phyloP scores from a whole-genome alignment of 2,113 vertebrate species.

The Procavia capensis region DNA sequence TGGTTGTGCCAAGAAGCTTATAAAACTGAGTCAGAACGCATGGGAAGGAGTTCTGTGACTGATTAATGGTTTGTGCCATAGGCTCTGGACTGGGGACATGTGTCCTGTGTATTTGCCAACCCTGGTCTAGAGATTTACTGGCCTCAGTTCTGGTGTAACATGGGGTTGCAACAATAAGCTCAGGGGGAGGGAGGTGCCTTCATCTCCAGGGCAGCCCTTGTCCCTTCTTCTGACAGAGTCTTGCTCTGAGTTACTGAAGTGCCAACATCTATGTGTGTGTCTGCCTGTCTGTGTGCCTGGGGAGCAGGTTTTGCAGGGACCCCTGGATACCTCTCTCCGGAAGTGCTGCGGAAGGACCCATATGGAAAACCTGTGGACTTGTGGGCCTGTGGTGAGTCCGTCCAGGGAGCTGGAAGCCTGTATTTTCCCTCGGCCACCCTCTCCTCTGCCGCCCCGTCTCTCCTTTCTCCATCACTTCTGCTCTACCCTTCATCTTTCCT shows the following conservation, averaged over 20 bases:
- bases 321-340: slow-evolving; percentile 91
- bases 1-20: neutral
- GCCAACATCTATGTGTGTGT: slow-evolving; percentile 63
- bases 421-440: fast-evolving
- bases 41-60: neutral
- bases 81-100: neutral
- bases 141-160: neutral
- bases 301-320: slow-evolving; percentile 90
- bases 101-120: neutral
- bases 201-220: slow-evolving; percentile 22
- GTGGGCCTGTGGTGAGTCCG: slow-evolving; percentile 95
- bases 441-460: neutral
- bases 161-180: neutral
- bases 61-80: neutral
- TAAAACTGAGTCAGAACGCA: neutral
- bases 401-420: neutral
- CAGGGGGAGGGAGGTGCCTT: neutral
- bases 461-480: neutral
- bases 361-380: slow-evolving; percentile 97
- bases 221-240: slow-evolving; percentile 49
- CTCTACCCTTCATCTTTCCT: neutral
- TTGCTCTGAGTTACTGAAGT: slow-evolving; percentile 38
- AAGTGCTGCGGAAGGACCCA: slow-evolving; percentile 97
- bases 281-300: slow-evolving; percentile 78
- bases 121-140: neutral